A percentile compares a stretch with the other conserved stretches of the same genome.
Conservation (phyloP, 2,888 invertebrate species). For the Candidula unifasciata region DNA sequence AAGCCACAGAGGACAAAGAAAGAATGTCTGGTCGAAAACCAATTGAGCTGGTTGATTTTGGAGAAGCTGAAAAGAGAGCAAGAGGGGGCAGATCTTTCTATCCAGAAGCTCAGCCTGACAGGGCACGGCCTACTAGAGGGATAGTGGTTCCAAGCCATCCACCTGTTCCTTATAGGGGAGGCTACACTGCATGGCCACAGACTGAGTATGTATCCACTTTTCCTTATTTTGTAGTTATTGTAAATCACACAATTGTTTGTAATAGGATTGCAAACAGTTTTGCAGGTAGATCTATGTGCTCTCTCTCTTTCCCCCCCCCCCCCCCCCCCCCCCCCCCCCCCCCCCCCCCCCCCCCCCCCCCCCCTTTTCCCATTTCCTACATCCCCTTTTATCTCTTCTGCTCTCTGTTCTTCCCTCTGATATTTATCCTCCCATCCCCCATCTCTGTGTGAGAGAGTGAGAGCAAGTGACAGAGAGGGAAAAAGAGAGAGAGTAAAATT, state of each 20-base stretch:
- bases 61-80: constrained; percentile 69
- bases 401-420: too few species aligned
- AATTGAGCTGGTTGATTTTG: constrained; percentile 68
- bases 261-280: too few species aligned
- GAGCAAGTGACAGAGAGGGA: too few species aligned
- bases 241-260: not conserved
- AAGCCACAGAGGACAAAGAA: constrained; percentile 39
- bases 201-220: constrained; percentile 36
- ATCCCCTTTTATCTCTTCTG: too few species aligned
- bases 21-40: constrained; percentile 54
- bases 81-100: constrained; percentile 38
- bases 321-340: too few species aligned
- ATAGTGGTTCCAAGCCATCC: not conserved
- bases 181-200: constrained; percentile 33
- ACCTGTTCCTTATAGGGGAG: constrained; percentile 24
- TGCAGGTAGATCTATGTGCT: too few species aligned
- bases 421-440: too few species aligned
- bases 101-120: not conserved
- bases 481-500: too few species aligned
- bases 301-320: too few species aligned
- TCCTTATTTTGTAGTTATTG: not conserved
- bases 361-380: too few species aligned
- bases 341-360: too few species aligned
- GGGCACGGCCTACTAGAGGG: not conserved
- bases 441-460: too few species aligned